phyloP scores from a whole-genome alignment of 1,140 invertebrate genomes.

The Mylabris phalerata region DNA sequence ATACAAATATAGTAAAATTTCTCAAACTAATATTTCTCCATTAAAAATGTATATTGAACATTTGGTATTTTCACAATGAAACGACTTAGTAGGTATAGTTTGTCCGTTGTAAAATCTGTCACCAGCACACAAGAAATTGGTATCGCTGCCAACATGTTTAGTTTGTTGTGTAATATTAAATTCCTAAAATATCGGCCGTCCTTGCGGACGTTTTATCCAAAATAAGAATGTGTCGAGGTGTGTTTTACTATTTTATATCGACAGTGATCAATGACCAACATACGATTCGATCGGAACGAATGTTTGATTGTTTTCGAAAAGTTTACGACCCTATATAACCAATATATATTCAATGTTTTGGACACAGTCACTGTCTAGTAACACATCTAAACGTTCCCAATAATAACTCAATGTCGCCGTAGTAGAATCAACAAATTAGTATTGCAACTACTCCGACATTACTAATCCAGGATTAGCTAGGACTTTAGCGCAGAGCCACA shows the following conservation, averaged over 20 bases:
- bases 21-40: too few relatives aligned
- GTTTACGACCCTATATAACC: background rate
- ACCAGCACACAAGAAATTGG: slow-evolving; percentile 2
- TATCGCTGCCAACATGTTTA: slow-evolving; percentile 9
- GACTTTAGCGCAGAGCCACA: slow-evolving; percentile 36
- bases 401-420: slow-evolving; percentile 43
- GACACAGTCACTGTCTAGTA: slow-evolving; percentile 14
- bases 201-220: slow-evolving; percentile 4
- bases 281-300: background rate
- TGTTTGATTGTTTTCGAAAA: too few relatives aligned
- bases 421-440: slow-evolving; percentile 44
- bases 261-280: slow-evolving; percentile 5
- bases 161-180: slow-evolving; percentile 11
- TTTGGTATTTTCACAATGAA: too few relatives aligned
- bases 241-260: slow-evolving; percentile 5
- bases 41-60: too few relatives aligned
- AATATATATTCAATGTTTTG: slow-evolving; percentile 12
- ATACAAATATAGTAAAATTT: too few relatives aligned
- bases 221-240: slow-evolving; percentile 13
- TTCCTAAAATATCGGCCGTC: slow-evolving; percentile 13
- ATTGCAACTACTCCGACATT: slow-evolving; percentile 42
- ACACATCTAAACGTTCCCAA: slow-evolving; percentile 35
- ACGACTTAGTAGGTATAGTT: too few relatives aligned
- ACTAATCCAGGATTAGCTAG: slow-evolving; percentile 41
- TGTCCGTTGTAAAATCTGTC: too few relatives aligned